Base-by-base conservation (phyloP, 2,888 invertebrate species). In the Sphaerophoria rueppellii region DNA sequence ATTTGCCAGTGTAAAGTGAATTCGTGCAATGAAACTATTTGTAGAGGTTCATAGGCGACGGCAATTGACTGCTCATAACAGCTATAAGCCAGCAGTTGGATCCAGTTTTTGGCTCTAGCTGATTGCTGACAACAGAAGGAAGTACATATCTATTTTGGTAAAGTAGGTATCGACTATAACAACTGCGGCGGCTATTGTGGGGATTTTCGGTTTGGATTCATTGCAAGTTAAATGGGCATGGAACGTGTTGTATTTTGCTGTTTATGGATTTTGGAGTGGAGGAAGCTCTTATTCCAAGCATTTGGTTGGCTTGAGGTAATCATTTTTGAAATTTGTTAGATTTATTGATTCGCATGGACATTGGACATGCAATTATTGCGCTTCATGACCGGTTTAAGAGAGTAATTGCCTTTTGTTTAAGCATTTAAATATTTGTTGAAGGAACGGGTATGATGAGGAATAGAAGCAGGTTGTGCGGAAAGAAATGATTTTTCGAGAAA, bases 1-100 rank as follows among this genome's bases (percentile, higher is more conserved):
- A 48, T 40, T 40, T 24, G 60, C 70, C 71, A 60, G 74, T 70
- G 82, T 69, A 60, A 58, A 70, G 65, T 69, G 37, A 79, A 46
- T 75, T 79, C 72, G 63, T 85, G 75, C 80, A 72, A 72, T 61
- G 63, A 83, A 83, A 81, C 73, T 16, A 32, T 81, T 81, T 52
- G 67, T 48, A 40, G 54, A 50, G 70, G 70, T 46, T 60, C 16
- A 50, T 69, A 75, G 34, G 71, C 80, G 76, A 72, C 76, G 70
- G 76, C 69, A 63, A 76, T 73, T 73, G 80, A 58, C 77, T 76
- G 24, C 24, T 24, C 24, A 24, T 24, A 24, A 24, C 24, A 74
- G n/a, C 5, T 50, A 48, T 48, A 24, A 16, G 6, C 16, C 14
- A 48, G 40, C 24, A 48, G 32, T 12, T 60, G 72, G 71, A 85